A percentile compares a stretch with the other conserved stretches of the same genome.
These are phyloP conservation scores for Crypturellus tataupa DNA, from an alignment of 2,797 vertebrate genomes.

Conservation along the genomic window DNA sequence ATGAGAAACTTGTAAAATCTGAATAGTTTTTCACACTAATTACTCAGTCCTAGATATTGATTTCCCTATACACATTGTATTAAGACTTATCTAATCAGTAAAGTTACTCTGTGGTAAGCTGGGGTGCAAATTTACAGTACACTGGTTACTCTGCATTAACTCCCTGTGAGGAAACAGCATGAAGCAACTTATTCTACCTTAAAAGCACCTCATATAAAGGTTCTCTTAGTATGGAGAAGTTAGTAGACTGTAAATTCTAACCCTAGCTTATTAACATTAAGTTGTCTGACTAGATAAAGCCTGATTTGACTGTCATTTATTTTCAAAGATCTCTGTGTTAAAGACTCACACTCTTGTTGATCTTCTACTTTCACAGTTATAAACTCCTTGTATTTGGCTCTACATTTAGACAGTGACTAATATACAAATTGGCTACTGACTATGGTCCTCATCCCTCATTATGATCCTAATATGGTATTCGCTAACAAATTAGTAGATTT, in stretches of 20 bases:
- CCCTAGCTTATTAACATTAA: conserved; percentile 56
- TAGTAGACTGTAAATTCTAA: conserved; percentile 65
- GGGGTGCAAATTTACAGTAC: conserved; percentile 69
- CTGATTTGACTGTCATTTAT: conserved; percentile 51
- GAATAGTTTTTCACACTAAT: conserved; percentile 14
- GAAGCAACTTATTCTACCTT: conserved; percentile 61
- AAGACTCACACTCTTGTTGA: background rate
- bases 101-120: conserved; percentile 30
- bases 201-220: conserved; percentile 43
- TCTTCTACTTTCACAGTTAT: background rate
- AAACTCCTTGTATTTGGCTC: background rate
- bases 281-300: conserved; percentile 43
- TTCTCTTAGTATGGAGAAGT: conserved; percentile 41
- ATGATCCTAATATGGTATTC: background rate
- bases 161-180: conserved; percentile 68
- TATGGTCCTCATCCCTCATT: background rate
- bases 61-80: background rate
- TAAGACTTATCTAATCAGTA: conserved; percentile 10
- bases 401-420: background rate
- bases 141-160: conserved; percentile 68
- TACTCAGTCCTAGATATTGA: background rate
- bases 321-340: background rate
- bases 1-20: background rate
- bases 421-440: fast-evolving
- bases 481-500: fast-evolving